A percentile compares a stretch with the other conserved stretches of the same genome.
These are phyloP conservation scores for Serilophus lunatus DNA, from an alignment of 2,113 vertebrate species.

Conservation along the genomic window DNA sequence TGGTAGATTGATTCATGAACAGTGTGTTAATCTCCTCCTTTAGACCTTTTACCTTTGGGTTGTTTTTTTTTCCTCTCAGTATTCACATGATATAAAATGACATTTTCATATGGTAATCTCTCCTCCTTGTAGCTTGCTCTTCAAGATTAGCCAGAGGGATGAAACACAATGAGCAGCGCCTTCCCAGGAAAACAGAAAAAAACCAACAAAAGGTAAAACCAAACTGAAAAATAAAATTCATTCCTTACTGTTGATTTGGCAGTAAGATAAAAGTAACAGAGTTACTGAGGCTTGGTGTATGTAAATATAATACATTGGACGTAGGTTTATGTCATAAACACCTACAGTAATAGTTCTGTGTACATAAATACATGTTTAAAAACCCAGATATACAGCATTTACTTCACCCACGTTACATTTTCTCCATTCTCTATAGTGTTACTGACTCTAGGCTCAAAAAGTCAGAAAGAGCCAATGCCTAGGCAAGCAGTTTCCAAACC, in stretches of 20 bases:
- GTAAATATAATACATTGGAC: neutral
- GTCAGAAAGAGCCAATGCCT: constrained; percentile 35
- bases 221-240: neutral
- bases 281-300: neutral
- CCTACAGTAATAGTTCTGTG: neutral
- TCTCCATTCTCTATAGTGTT: constrained; percentile 9
- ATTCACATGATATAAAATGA: constrained; percentile 60
- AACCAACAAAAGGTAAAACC: neutral
- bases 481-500: constrained; percentile 45
- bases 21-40: constrained; percentile 51
- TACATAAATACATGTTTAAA: neutral
- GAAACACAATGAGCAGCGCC: neutral
- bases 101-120: constrained; percentile 73
- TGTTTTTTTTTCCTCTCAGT: neutral
- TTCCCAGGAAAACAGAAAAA: neutral
- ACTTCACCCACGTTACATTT: constrained; percentile 14
- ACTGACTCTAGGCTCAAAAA: constrained; percentile 10
- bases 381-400: neutral
- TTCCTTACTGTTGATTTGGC: constrained; percentile 4
- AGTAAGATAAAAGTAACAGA: constrained; percentile 16
- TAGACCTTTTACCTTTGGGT: constrained; percentile 53
- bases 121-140: constrained; percentile 46
- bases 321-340: neutral
- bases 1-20: constrained; percentile 3
- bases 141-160: constrained; percentile 59